Base-by-base conservation (phyloP, 2,113 vertebrate species). In the Melospiza georgiana region DNA sequence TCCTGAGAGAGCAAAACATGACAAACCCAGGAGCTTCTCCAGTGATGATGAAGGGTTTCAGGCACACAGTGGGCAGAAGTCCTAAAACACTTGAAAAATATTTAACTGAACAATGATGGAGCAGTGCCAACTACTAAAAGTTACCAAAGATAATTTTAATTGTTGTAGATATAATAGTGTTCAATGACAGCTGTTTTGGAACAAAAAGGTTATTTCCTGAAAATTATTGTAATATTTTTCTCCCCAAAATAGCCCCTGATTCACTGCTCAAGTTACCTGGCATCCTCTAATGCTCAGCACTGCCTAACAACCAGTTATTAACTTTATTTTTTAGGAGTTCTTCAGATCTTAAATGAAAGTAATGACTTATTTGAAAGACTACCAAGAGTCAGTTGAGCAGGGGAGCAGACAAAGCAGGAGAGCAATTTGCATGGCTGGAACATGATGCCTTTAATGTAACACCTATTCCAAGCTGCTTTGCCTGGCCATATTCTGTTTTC, bases 41-140 rank as follows among this genome's bases (percentile, higher is more conserved):
- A 96, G 80, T 95, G 97, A 97, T 97, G 97, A 98, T 65, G 96
- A 93, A 94, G 91, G 92, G 95, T 81, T 94, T 69, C 86, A 84
- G 95, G 94, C 88, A 97, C 97, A 96, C 92, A 96, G 97, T 97
- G 98, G 98, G 97, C 98, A 98, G 96, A 98, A 98, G 95, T 98
- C 97, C 98, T 98, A 98, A 95, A 94, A 82, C 95, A 98, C 97
- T 98, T 98, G 97, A 98, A 98, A 98, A 98, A 98, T 98, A 97
- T 98, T 98, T 98, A 98, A 98, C 96, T 97, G 98, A 98, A 98
- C 98, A 98, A 98, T 98, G 97, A 98, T 98, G 98, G 98, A 98
- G 83, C 84, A 7, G 59, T 95, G 98, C 98, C 98, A 98, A 94
- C 97, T 83, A 95, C 97, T 98, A 97, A 98, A 98, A 98, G 98